phyloP scores from a whole-genome alignment of 2,888 invertebrate genomes.

The Galerucella calmariensis region DNA sequence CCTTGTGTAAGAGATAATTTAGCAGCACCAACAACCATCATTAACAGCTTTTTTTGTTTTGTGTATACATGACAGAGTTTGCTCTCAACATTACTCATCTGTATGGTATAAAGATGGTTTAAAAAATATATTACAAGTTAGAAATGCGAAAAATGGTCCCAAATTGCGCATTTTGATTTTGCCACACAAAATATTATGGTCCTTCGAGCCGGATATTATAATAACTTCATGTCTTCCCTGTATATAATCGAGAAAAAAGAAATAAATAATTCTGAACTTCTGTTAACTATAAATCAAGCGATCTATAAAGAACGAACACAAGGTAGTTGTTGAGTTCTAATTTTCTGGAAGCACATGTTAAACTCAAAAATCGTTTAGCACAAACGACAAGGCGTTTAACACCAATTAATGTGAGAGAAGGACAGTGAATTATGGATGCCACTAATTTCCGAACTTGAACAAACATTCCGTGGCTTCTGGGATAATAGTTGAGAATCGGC shows the following conservation, averaged over 20 bases:
- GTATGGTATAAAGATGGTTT: too few species aligned
- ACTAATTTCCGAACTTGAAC: conserved; percentile 40
- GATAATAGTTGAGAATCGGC: conserved; percentile 36
- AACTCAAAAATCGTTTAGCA: conserved; percentile 52
- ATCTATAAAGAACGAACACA: conserved; percentile 53
- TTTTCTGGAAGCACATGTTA: conserved; percentile 56
- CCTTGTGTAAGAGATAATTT: too few species aligned
- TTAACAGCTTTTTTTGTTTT: too few species aligned
- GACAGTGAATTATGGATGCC: conserved; percentile 49
- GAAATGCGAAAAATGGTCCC: too few species aligned
- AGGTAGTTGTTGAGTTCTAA: conserved; percentile 56
- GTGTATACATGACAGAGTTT: too few species aligned
- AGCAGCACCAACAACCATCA: too few species aligned
- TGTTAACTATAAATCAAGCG: conserved; percentile 50
- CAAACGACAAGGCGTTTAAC: conserved; percentile 52
- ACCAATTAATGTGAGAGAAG: conserved; percentile 54
- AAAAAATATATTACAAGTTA: too few species aligned
- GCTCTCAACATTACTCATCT: too few species aligned
- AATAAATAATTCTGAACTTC: conserved; percentile 4
- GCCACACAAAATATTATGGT: too few species aligned
- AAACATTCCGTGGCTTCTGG: conserved; percentile 40
- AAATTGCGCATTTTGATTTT: too few species aligned
- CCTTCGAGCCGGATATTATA: too few species aligned
- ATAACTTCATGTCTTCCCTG: not conserved
- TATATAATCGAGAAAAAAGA: not conserved